Conservation (phyloP, 2,113 vertebrate species). For the Dipodomys stephensi region DNA sequence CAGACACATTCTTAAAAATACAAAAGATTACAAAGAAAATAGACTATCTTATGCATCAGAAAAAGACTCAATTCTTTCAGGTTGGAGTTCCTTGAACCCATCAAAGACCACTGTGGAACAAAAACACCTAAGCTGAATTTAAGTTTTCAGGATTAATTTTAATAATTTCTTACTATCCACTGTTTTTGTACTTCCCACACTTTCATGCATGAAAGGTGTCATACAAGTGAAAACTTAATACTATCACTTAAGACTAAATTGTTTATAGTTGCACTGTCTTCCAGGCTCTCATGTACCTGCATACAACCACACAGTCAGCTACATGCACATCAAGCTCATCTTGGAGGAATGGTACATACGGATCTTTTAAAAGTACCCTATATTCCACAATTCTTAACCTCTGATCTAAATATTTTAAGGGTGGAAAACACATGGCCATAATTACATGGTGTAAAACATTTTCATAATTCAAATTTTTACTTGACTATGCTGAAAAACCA, state of each 20-base stretch:
- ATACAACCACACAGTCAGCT: background rate
- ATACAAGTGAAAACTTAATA: background rate
- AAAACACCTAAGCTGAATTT: background rate
- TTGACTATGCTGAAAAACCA: background rate
- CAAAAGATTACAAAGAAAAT: conserved; percentile 18
- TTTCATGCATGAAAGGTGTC: background rate
- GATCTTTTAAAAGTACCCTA: background rate
- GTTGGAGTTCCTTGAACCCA: background rate
- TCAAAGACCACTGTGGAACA: background rate
- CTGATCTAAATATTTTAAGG: background rate
- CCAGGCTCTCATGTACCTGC: background rate
- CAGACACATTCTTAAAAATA: background rate
- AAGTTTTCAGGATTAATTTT: too few species aligned
- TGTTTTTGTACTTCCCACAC: background rate
- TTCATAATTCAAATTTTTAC: background rate
- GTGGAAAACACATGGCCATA: background rate
- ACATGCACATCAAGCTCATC: background rate
- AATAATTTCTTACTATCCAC: background rate
- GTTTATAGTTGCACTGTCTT: background rate
- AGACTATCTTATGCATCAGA: background rate
- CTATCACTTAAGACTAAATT: background rate
- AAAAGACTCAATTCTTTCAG: background rate
- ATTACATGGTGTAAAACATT: background rate
- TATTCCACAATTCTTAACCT: background rate
- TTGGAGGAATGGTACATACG: background rate